These are phyloP conservation scores for Acronicta alni DNA, from an alignment of 2,888 invertebrate genomes.

Conservation along the genomic window DNA sequence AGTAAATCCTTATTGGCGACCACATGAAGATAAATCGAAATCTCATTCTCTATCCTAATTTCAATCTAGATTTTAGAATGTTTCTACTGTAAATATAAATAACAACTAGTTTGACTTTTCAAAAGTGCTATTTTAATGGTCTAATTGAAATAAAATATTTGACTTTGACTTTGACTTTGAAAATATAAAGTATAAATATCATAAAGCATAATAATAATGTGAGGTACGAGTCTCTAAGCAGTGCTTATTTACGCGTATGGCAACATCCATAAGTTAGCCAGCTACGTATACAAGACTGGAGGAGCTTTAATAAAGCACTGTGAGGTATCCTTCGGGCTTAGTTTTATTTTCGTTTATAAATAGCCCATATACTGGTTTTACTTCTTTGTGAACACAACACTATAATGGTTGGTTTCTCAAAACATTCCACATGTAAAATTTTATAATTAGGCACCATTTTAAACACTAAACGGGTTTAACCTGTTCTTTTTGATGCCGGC, in stretches of 20 bases:
- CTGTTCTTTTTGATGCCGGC: slow-evolving; percentile 49
- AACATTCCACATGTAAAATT: slow-evolving; percentile 50
- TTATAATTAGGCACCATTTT: slow-evolving; percentile 61
- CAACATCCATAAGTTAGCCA: slow-evolving; percentile 45
- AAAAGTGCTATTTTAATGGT: too few relatives aligned
- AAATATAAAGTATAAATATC: too few relatives aligned
- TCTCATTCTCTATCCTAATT: too few relatives aligned
- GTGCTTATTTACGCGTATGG: slow-evolving; percentile 10
- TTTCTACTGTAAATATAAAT: background rate
- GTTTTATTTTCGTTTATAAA: slow-evolving; percentile 71
- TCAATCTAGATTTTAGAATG: background rate
- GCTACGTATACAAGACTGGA: slow-evolving; percentile 51
- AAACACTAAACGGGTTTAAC: slow-evolving; percentile 63
- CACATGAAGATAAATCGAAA: too few relatives aligned
- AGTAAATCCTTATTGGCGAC: too few relatives aligned
- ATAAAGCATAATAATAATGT: background rate
- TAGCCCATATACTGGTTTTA: slow-evolving; percentile 62
- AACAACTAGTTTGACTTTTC: too few relatives aligned
- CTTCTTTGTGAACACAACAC: slow-evolving; percentile 47
- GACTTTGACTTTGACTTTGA: too few relatives aligned
- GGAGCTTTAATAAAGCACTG: slow-evolving; percentile 55
- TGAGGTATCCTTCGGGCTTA: slow-evolving; percentile 47
- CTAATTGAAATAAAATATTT: too few relatives aligned
- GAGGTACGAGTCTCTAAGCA: background rate
- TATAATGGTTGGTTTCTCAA: slow-evolving; percentile 52